Evolutionary conservation across 1,140 invertebrate genomes (phyloP).

Genomic region (Habropoda laboriosa): DNA sequence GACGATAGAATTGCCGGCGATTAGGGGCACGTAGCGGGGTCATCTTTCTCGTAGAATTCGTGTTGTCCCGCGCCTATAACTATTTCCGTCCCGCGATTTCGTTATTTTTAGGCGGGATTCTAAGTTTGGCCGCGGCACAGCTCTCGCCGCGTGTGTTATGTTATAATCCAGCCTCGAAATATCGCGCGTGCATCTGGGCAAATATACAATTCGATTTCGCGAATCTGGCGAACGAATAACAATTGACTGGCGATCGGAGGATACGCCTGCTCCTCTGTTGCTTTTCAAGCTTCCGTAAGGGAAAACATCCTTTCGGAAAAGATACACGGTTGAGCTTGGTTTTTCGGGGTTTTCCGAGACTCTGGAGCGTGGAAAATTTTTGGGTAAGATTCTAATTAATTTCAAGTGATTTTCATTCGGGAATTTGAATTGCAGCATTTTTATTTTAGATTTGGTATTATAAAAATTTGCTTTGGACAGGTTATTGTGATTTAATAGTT

Average conservation of each 20-base stretch:
- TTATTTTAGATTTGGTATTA: too few relatives aligned
- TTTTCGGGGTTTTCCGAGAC: too few relatives aligned
- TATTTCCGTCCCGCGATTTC: constrained; percentile 60
- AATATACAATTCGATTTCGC: constrained; percentile 43
- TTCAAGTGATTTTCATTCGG: too few relatives aligned
- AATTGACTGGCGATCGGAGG: constrained; percentile 22
- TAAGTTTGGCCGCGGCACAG: constrained; percentile 58
- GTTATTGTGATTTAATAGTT: too few relatives aligned
- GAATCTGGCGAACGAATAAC: constrained; percentile 17
- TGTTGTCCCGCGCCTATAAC: constrained; percentile 52
- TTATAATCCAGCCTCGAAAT: constrained; percentile 49
- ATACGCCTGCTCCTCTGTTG: neutral
- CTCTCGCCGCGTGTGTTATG: constrained; percentile 55
- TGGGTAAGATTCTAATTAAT: too few relatives aligned
- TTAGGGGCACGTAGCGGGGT: neutral
- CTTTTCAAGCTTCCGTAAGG: neutral
- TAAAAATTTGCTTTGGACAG: too few relatives aligned
- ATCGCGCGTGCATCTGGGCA: constrained; percentile 25
- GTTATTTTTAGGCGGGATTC: constrained; percentile 61
- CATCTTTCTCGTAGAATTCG: constrained; percentile 44
- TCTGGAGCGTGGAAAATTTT: too few relatives aligned
- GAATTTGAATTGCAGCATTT: too few relatives aligned
- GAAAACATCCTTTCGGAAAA: neutral
- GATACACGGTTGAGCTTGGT: too few relatives aligned
- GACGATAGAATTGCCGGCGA: neutral